These are phyloP conservation scores for Pseudorectes ferrugineus DNA, from an alignment of 2,113 vertebrate species.

Conservation along the genomic window DNA sequence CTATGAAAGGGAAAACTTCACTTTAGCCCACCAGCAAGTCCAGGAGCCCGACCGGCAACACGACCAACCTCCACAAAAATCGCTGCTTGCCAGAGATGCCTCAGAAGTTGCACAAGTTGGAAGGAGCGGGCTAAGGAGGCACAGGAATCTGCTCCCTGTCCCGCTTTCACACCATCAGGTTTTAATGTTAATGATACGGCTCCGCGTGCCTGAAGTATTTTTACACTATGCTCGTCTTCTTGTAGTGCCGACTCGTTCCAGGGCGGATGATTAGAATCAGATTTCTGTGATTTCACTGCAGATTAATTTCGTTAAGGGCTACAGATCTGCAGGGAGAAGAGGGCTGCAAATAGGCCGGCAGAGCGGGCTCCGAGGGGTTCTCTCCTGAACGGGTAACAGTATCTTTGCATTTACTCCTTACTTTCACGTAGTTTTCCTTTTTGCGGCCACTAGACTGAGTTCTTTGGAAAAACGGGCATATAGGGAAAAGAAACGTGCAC, in stretches of 20 bases:
- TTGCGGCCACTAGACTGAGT: not conserved
- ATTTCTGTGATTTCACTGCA: constrained; percentile 57
- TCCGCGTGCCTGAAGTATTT: not conserved
- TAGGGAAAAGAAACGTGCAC: not conserved
- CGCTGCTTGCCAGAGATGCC: not conserved
- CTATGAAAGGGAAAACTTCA: not conserved
- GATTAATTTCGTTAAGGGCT: constrained; percentile 10
- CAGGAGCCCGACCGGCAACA: not conserved
- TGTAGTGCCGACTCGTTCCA: not conserved
- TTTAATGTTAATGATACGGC: not conserved
- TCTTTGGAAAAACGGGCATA: not conserved
- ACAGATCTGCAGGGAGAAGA: not conserved
- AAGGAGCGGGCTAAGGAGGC: not conserved
- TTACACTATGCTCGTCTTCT: not conserved
- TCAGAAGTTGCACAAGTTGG: not conserved
- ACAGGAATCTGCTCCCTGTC: not conserved
- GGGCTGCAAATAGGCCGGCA: not conserved
- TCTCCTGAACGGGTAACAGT: not conserved
- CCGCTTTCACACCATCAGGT: not conserved
- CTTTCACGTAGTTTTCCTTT: not conserved
- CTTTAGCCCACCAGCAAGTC: not conserved
- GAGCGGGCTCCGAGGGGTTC: accelerated
- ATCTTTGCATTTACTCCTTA: not conserved
- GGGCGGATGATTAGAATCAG: constrained; percentile 33
- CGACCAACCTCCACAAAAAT: not conserved